phyloP scores from a whole-genome alignment of 2,888 invertebrate genomes.

The Entomobrya multifasciata region DNA sequence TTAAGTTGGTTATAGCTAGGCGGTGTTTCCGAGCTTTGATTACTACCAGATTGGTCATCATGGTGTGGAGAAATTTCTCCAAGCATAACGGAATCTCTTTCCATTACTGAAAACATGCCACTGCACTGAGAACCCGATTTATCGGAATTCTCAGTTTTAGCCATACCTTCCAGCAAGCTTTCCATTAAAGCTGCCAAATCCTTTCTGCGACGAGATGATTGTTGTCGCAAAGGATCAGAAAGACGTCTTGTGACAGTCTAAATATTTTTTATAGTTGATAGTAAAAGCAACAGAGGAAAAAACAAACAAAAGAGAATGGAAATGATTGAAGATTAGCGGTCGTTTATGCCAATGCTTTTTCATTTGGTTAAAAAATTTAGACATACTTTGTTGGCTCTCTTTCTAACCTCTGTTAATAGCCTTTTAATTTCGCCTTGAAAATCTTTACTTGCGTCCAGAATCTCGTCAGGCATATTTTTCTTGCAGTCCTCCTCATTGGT shows the following conservation, averaged over 20 bases:
- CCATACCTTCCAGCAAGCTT: slow-evolving; percentile 86
- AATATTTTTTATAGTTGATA: slow-evolving; percentile 5
- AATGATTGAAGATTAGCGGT: slow-evolving; percentile 7
- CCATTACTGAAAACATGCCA: slow-evolving; percentile 80
- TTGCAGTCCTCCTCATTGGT: slow-evolving; percentile 80
- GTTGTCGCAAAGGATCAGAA: slow-evolving; percentile 79
- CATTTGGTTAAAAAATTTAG: not conserved
- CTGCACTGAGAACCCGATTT: slow-evolving; percentile 75
- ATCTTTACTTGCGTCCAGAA: slow-evolving; percentile 84
- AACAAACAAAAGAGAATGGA: slow-evolving; percentile 4
- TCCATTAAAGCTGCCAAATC: slow-evolving; percentile 89
- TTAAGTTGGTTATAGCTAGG: slow-evolving; percentile 93
- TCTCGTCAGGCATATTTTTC: slow-evolving; percentile 84
- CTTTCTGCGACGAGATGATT: slow-evolving; percentile 86
- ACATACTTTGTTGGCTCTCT: slow-evolving; percentile 50
- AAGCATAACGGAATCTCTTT: slow-evolving; percentile 90
- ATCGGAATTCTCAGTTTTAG: slow-evolving; percentile 83
- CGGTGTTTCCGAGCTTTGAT: slow-evolving; percentile 89
- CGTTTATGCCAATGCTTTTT: not conserved
- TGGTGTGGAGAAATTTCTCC: slow-evolving; percentile 93
- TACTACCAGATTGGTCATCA: slow-evolving; percentile 87
- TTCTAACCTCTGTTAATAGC: slow-evolving; percentile 86
- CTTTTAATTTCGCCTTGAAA: slow-evolving; percentile 86
- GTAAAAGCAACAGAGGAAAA: not conserved
- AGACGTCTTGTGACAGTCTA: slow-evolving; percentile 75